Evolutionary conservation across 2,113 vertebrate species (phyloP), one percentile per base, ranked within the genome.

Genomic region (Oncorhynchus kisutch): DNA sequence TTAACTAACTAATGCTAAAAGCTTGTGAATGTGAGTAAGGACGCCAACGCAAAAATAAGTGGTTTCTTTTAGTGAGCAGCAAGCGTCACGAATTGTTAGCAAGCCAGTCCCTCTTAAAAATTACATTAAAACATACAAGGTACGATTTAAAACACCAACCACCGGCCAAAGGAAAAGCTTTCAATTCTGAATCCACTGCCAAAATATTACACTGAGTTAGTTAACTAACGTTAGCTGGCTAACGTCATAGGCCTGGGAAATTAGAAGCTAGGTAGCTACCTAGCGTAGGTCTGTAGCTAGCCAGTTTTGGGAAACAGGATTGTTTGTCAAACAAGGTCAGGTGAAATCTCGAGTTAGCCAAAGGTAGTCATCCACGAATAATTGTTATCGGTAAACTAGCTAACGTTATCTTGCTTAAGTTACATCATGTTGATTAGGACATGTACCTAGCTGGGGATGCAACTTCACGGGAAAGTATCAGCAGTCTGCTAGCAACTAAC

Each of bases 311-410:
- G 12, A 60, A 22, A 60, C n/a, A 1, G 3, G 49, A 51, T 14
- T 20, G 18, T 22, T 60, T 4, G n/a, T 60, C 5, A 60, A 60
- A 60, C 18, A 60, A 5, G 1, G 59, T 14, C n/a, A 60, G 59
- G n/a, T 22, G 59, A 60, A 60, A 60, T 60, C n/a, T 60, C n/a
- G 18, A 60, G 59, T 7, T 60, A 60, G 59, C n/a, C 6, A 82
- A 81, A 85, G 85, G 84, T 78, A 84, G 70, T 86, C 82, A 80
- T 84, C 82, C 72, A 78, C 68, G 16, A 9, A 8, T 39, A 39
- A 39, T 39, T 39, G 34, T 39, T 39, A 39, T 39, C 39, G 39
- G 20, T 2, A 60, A 60, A 60, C 14, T 60, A 60, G 59, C 20
- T 60, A n/a, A 9, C 2, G 39, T 39, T 39, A 2, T 8, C 2